Evolutionary conservation across 2,113 vertebrate genomes (phyloP).

Genomic region (Rhineura floridana): DNA sequence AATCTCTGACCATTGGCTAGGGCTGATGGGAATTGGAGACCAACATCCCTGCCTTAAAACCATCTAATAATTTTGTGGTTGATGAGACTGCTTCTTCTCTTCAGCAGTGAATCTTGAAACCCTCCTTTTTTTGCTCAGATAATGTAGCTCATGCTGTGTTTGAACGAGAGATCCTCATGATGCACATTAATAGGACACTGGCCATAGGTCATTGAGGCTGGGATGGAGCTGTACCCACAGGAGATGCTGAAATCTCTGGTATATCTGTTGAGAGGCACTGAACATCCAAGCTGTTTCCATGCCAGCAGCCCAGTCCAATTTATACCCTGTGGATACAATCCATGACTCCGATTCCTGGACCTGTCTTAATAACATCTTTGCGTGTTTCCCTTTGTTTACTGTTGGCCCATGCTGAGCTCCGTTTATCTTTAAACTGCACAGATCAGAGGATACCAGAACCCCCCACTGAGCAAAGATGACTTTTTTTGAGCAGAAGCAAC

Average conservation of each 20-base stretch:
- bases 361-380: not conserved
- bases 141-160: not conserved
- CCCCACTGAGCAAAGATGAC: not conserved
- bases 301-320: not conserved
- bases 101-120: not conserved
- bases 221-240: not conserved
- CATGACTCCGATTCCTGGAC: not conserved
- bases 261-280: not conserved
- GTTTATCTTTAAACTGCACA: constrained; percentile 5
- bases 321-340: not conserved
- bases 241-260: not conserved
- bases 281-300: not conserved
- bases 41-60: not conserved
- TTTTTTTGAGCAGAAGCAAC: not conserved
- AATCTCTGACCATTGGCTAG: not conserved
- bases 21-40: not conserved
- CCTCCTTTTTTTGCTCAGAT: too few species aligned
- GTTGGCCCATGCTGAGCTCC: not conserved
- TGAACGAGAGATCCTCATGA: not conserved
- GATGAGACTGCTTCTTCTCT: not conserved
- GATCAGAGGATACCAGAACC: constrained; percentile 5
- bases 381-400: constrained; percentile 8
- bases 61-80: not conserved
- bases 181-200: not conserved
- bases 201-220: not conserved